Base-by-base conservation (phyloP, 2,797 vertebrate genomes). In the Sebastolobus altivelis region DNA sequence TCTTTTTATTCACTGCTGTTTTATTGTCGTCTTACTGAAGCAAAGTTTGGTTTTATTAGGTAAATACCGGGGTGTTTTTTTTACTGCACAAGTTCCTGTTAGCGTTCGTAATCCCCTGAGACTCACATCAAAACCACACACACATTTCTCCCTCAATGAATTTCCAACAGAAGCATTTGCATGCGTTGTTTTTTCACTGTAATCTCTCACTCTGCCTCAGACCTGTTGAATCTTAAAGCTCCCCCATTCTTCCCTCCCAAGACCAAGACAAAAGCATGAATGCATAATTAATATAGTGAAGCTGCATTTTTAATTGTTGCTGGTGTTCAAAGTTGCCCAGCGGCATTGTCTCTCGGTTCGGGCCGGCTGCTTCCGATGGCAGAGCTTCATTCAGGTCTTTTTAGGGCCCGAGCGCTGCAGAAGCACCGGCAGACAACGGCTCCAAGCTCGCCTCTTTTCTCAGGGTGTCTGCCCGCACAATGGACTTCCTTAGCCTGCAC, bases 391-490 rank as follows among this genome's bases (percentile, higher is more conserved):
- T 93, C 91, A 93, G 81, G 79, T 69, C 82, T 78, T 87, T 46
- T 85, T 79, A 83, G 88, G 84, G 77, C 65, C 70, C 9, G 75
- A 85, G 78, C 59, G 76, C 86, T 85, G 90, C 90, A 92, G 94
- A 94, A 93, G 94, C 91, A 87, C 84, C 89, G 65, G 87, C 80
- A 94, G 93, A 96, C 95, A 95, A 94, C 94, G 31, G 94, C 88
- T 88, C 90, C 84, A 84, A 93, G 87, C 92, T 91, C 86, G 86
- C 89, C 91, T 93, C 92, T 91, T 95, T 96, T 96, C 94, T 95
- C 92, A 92, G 94, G 92, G 93, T 94, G 94, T 95, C 94, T 93
- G 88, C 83, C 83, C 71, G 74, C 92, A 96, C 95, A 96, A 96
- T 95, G 84, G 92, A 94, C 92, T 95, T 96, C 94, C 94, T 95